A percentile compares a stretch with the other conserved stretches of the same genome.
Evolutionary conservation across 2,888 invertebrate species (phyloP).

Genomic region (Platynereis dumerilii): DNA sequence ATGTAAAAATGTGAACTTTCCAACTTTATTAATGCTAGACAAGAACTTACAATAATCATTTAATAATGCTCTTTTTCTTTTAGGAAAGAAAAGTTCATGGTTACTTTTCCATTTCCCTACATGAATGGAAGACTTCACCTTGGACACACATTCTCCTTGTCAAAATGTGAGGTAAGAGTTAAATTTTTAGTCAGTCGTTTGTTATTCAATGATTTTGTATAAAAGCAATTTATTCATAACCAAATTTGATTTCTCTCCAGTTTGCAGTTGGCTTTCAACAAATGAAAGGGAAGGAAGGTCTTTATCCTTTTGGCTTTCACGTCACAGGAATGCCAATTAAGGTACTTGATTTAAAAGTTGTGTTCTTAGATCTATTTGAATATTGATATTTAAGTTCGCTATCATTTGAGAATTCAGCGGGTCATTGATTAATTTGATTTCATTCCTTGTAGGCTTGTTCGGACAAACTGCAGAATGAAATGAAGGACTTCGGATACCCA

Average conservation of each 20-base stretch:
- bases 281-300: slow-evolving; percentile 85
- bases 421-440: background rate
- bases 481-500: slow-evolving; percentile 89
- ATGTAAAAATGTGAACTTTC: background rate
- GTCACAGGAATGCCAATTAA: slow-evolving; percentile 99
- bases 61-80: slow-evolving; percentile 20
- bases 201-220: no score
- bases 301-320: slow-evolving; percentile 98
- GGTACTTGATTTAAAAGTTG: slow-evolving; percentile 50
- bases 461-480: slow-evolving; percentile 93
- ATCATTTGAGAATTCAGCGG: no score
- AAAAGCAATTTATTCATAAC: no score
- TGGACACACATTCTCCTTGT: slow-evolving; percentile 95
- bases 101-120: slow-evolving; percentile 97
- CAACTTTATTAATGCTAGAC: background rate
- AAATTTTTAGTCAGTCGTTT: no score
- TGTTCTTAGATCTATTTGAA: background rate
- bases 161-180: slow-evolving; percentile 92
- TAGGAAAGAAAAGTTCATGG: slow-evolving; percentile 81
- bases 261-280: slow-evolving; percentile 91
- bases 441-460: slow-evolving; percentile 77
- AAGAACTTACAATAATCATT: no score
- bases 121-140: slow-evolving; percentile 99
- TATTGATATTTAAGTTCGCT: background rate
- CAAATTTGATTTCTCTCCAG: slow-evolving; percentile 67